Base-by-base conservation (phyloP, 2,797 vertebrate species). In the Pseudomugil gertrudae region DNA sequence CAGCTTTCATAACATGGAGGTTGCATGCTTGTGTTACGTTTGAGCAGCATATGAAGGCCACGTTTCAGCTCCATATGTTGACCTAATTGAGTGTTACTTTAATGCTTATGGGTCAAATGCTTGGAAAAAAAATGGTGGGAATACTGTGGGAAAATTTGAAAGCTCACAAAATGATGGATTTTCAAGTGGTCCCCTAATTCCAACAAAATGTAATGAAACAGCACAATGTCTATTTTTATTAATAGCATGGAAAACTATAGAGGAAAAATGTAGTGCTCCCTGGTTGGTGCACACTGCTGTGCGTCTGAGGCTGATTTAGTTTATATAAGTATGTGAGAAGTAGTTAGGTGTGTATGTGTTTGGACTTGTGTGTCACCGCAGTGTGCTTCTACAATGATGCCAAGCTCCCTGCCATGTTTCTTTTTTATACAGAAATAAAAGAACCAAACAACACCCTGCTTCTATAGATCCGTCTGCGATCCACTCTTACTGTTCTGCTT, bases 131-230 rank as follows among this genome's bases (percentile, higher is more conserved):
- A 83, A 66, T 33, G 11, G 51, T 77, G 65, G 52, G 73, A 80
- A 84, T 78, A 80, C 81, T 79, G 80, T 86, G 86, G 84, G 87
- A 89, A 92, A 85, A 78, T 81, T 73, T 74, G 40, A 79, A 77
- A 66, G 66, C 82, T 81, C 73, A 68, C 87, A 87, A 88, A 88
- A 78, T 72, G 56, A 91, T 88, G 74, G 66, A 84, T 91, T 83
- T 84, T 69, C 74, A 83, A 87, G 74, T 69, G 74, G 79, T 85
- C 83, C 75, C 74, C 29, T n/a, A 84, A 78, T 86, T 78, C 85
- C 78, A 83, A 79, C 78, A 80, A 90, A 88, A 83, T 15, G 38
- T 72, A 77, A 67, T 79, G 59, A 84, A 90, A 88, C 74, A 61
- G 69, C 63, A 50, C 62, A 72, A 66, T 87, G 83, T 85, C 72